Base-by-base conservation (phyloP, 2,797 vertebrate genomes). In the Chelidonichthys spinosus region DNA sequence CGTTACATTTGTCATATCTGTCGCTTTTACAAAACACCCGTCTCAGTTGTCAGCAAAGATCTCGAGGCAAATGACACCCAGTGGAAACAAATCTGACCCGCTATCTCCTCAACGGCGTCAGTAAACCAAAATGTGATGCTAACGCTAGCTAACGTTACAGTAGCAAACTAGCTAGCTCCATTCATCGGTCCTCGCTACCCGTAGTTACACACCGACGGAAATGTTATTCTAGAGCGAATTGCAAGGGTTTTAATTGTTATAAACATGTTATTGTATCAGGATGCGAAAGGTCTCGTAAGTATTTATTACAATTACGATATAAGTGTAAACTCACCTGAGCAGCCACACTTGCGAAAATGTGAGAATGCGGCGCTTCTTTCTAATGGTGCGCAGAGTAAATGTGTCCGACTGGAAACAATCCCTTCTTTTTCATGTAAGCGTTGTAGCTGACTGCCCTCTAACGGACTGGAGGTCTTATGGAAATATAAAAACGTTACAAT, bases 341-440 rank as follows among this genome's bases (percentile, higher is more conserved):
- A 44, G 67, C 18, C 83, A 87, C 88, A 87, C 84, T 83, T 15
- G 0, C 2, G 37, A 78, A 71, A 88, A 90, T 11, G 89, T 89
- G 90, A 85, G 67, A 90, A 85, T 78, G 89, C 92, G 90, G 90
- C 92, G 91, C 86, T 70, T 88, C 74, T 90, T 89, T 89, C 75
- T 64, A 10, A 11, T 3, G n/a, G 85, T 83, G 78, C 69, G 32
- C 69, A 46, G 47, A 0, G 3, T 4, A 84, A 93, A 67, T 79
- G 58, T 60, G 74, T 90, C 91, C 92, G 91, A 63, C 5, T 8
- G 56, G 91, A 87, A 91, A 92, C 87, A 61, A 67, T 4, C 4
- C 0, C 0, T 39, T 17, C 0, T 39, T 33, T 59, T 70, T 47
- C 33, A 1, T 11, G 0, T 33, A 1, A 5, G 2, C 1, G 17